Percentiles rank a stretch among this genome's conserved stretches.
Evolutionary conservation across 1,140 invertebrate species (phyloP).

Genomic region (Maniola jurtina): DNA sequence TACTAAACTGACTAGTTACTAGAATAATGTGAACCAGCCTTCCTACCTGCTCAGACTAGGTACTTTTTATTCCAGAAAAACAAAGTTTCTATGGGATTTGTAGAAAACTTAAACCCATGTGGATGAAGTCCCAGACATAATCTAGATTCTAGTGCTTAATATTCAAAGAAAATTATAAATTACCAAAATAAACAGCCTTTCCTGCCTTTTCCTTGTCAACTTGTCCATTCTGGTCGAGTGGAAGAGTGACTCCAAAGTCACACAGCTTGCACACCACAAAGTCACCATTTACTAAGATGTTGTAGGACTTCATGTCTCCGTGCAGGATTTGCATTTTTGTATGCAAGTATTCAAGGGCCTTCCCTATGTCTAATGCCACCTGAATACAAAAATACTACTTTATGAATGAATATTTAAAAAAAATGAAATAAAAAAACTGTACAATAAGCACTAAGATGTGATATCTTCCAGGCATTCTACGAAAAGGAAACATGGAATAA

Average conservation of each 20-base stretch:
- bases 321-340: slow-evolving; percentile 85
- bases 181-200: slow-evolving; percentile 66
- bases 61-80: too few relatives aligned
- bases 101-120: too few relatives aligned
- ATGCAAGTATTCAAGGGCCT: slow-evolving; percentile 89
- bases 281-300: slow-evolving; percentile 87
- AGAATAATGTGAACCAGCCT: too few relatives aligned
- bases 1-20: too few relatives aligned
- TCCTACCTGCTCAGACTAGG: too few relatives aligned
- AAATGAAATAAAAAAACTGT: too few relatives aligned
- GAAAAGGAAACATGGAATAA: too few relatives aligned
- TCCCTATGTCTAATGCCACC: slow-evolving; percentile 82
- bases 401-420: too few relatives aligned
- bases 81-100: too few relatives aligned
- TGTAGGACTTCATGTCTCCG: slow-evolving; percentile 92
- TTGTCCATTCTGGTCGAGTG: slow-evolving; percentile 82
- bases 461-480: too few relatives aligned
- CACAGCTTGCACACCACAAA: slow-evolving; percentile 89
- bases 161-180: slow-evolving; percentile 4
- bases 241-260: slow-evolving; percentile 90
- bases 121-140: background rate
- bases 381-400: slow-evolving; percentile 32
- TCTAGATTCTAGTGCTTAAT: background rate
- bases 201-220: slow-evolving; percentile 80
- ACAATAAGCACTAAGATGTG: too few relatives aligned